Evolutionary conservation across 2,888 invertebrate genomes (phyloP).

Genomic region (Chromoteleia sp.): DNA sequence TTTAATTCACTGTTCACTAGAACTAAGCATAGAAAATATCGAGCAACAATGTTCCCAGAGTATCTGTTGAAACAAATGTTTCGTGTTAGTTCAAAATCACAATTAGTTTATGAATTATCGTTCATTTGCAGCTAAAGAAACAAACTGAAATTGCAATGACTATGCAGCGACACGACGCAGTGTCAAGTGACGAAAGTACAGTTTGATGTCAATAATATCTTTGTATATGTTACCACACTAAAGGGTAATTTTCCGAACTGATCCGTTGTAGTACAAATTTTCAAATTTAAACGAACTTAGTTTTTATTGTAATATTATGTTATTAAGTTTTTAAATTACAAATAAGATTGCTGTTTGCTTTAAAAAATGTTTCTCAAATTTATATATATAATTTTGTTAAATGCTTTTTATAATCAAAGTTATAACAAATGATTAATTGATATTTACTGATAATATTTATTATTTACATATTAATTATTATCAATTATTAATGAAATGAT

Average conservation of each 20-base stretch:
- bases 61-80: constrained; percentile 8
- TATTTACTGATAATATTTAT: too few species aligned
- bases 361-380: too few species aligned
- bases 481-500: too few species aligned
- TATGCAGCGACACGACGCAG: constrained; percentile 29
- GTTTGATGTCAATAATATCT: constrained; percentile 44
- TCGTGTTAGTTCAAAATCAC: constrained; percentile 3
- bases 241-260: not conserved
- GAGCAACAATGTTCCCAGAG: not conserved
- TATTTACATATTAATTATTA: too few species aligned
- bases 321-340: too few species aligned
- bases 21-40: not conserved
- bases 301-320: not conserved
- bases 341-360: too few species aligned
- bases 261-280: not conserved
- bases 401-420: too few species aligned
- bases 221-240: not conserved
- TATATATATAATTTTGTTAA: too few species aligned
- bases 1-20: constrained; percentile 1
- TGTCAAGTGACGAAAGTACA: constrained; percentile 40
- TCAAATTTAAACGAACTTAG: not conserved
- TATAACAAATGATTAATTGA: too few species aligned
- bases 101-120: not conserved
- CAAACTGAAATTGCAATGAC: constrained; percentile 36
- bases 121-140: constrained; percentile 26